Evolutionary conservation across 1,140 invertebrate species (phyloP), one percentile per base, ranked within the genome.

Genomic region (Saccostrea echinata): DNA sequence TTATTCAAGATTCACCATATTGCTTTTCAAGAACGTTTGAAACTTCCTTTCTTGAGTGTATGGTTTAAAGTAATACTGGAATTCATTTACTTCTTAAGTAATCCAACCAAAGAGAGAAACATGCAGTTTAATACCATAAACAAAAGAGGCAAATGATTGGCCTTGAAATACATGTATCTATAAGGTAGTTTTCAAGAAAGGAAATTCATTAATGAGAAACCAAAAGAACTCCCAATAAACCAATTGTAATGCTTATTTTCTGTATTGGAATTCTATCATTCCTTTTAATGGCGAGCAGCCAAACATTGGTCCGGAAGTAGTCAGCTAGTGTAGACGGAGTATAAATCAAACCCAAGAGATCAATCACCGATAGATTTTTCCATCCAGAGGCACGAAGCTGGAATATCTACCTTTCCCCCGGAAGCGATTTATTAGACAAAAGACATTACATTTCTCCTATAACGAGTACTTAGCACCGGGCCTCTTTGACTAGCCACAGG

Each of bases 281-380:
- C 27, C 13, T 2, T 76, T 76, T 76, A 16, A 16, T 76, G 68
- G 68, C 68, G 3, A 76, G 16, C 68, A 33, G 68, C 68, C 24
- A 33, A 76, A 13, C 27, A 16, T 30, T 30, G 30, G 27, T 13
- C 12, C 11, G 68, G 68, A 76, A 76, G 27, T 76, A 30, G 68
- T 76, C 68, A 76, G 68, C 27, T 76, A 30, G 30, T 33, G 68
- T 76, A 76, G 68, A 76, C 68, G 11, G 68, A 9, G 30, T 76
- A 30, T 76, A 76, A 33, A 76, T 76, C 68, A 76, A 76, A 16
- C 30, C 11, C 8, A 30, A 61, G 13, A 18, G 27, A 76, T 76
- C 68, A 76, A 76, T 76, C 68, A 33, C 68, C 68, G 30, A 76
- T 76, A 76, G 68, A 76, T 76, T 76, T 61, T 71, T 76, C 68